phyloP scores from a whole-genome alignment of 1,140 invertebrate genomes.

The Carposina sasakii region DNA sequence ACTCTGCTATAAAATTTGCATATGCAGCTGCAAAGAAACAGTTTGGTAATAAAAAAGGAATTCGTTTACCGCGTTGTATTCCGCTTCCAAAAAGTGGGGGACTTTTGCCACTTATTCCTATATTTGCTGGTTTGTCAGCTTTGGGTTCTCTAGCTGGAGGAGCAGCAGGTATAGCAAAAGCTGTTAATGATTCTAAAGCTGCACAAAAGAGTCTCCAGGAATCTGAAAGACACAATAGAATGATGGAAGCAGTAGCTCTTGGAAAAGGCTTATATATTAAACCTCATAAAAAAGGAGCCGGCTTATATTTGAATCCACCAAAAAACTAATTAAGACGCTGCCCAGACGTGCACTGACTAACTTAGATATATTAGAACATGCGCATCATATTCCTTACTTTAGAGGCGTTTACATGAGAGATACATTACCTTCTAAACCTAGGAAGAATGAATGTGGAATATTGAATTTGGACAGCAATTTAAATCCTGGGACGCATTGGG shows the following conservation, averaged over 20 bases:
- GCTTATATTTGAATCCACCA: conserved; percentile 18
- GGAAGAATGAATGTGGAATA: conserved; percentile 38
- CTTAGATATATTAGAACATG: conserved; percentile 30
- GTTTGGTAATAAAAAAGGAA: conserved; percentile 1
- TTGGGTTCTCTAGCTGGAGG: conserved; percentile 35
- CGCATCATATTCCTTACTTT: conserved; percentile 32
- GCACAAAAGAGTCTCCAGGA: conserved; percentile 31
- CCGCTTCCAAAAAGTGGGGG: conserved; percentile 44
- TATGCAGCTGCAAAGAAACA: conserved; percentile 6
- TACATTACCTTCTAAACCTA: conserved; percentile 29
- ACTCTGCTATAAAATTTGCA: conserved; percentile 7
- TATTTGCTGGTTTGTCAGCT: conserved; percentile 46
- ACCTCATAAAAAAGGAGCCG: conserved; percentile 35
- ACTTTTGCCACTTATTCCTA: conserved; percentile 42
- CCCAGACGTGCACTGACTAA: conserved; percentile 23
- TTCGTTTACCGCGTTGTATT: conserved; percentile 37
- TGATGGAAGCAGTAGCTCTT: conserved; percentile 34
- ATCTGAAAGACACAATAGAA: conserved; percentile 38
- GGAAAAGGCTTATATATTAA: conserved; percentile 38
- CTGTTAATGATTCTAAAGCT: conserved; percentile 23
- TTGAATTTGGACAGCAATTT: conserved; percentile 39
- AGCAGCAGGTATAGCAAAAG: conserved; percentile 29
- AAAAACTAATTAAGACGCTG: conserved; percentile 26
- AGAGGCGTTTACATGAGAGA: conserved; percentile 43
- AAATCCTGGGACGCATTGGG: conserved; percentile 44